Base-by-base conservation (phyloP, 2,888 invertebrate genomes). In the Antheraea yamamai region DNA sequence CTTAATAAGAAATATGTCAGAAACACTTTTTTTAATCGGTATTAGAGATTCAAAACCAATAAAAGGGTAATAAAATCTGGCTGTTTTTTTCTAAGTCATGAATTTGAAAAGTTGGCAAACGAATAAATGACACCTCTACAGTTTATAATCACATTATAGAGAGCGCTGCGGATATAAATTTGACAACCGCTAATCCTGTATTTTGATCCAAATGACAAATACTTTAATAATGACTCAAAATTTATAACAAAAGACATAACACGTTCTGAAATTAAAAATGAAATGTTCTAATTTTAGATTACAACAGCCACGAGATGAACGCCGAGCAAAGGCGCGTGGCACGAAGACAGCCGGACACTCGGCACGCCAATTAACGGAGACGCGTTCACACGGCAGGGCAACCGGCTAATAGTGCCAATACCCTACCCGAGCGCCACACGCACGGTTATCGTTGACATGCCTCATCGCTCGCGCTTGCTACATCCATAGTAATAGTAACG, bases 291-390 rank as follows among this genome's bases (percentile, higher is more conserved):
- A 85, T 89, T 89, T 91, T 85, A 88, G 90, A 91, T 89, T 83
- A 81, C 86, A 88, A 87, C 87, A 85, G 85, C 78, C 79, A 81
- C 80, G 84, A 87, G 87, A 87, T 83, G 87, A 83, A 82, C 84
- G 79, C 79, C 83, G 82, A 79, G 83, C 85, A 87, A 87, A 85
- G 91, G 91, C 92, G 88, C 92, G 91, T 91, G 91, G 91, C 90
- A 83, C 86, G 89, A 89, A 91, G 91, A 91, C 92, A 90, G 89
- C 83, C 89, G 92, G 89, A 88, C 91, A 88, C 88, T 89, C 92
- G 83, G 89, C 89, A 87, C 89, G 91, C 92, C 93, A 93, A 94
- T 94, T 93, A 94, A 89, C 92, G 90, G 90, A 90, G 88, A 87
- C 87, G 87, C 90, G 90, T 92, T 92, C 92, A 92, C 93, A 92